These are phyloP conservation scores for Neopelma chrysocephalum DNA, from an alignment of 2,797 vertebrate species.

Conservation along the genomic window DNA sequence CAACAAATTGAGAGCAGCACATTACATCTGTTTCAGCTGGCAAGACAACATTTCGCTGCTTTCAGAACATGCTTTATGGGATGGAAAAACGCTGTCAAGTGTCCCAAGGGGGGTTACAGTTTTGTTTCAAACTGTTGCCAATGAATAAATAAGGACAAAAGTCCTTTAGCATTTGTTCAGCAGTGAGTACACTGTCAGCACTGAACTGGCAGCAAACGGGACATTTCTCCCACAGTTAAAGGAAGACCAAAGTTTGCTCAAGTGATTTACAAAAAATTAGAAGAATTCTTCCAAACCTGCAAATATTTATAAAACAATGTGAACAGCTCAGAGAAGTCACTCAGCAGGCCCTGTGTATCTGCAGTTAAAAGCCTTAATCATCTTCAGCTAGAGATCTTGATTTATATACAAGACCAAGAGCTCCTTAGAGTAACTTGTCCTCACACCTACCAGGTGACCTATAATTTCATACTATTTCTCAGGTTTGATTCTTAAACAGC, in stretches of 20 bases:
- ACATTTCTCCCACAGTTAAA: background rate
- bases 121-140: slow-evolving; percentile 25
- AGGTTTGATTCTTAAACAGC: background rate
- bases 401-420: background rate
- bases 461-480: background rate
- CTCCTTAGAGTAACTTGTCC: background rate
- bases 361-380: background rate
- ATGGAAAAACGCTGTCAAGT: slow-evolving; percentile 8
- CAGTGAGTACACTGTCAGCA: background rate
- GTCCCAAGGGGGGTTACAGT: background rate
- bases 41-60: slow-evolving; percentile 22
- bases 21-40: slow-evolving; percentile 27
- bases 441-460: background rate
- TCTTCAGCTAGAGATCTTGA: background rate
- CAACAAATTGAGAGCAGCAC: background rate
- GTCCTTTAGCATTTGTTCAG: slow-evolving; percentile 14
- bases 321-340: background rate
- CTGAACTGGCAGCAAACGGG: background rate
- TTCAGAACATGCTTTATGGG: background rate
- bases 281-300: background rate
- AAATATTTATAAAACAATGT: background rate
- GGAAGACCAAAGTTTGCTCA: background rate
- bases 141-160: slow-evolving; percentile 27
- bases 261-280: background rate
- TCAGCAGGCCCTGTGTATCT: background rate